Conservation (phyloP, 2,888 invertebrate genomes). For the Auanema sp. region DNA sequence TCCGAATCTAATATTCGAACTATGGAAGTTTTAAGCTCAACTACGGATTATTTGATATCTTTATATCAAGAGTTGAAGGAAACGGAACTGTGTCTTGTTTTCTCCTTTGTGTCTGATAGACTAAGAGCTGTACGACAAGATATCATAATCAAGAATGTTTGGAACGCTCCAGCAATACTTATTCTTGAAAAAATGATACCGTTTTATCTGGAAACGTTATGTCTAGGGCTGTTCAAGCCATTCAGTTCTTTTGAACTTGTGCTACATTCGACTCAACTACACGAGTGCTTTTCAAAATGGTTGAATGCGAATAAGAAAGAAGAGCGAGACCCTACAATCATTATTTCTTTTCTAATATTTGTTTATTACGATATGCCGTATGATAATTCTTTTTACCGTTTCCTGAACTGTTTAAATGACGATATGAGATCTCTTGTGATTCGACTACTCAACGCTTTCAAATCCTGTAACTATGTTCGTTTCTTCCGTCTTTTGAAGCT, state of each 20-base stretch:
- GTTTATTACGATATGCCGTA: too few species aligned
- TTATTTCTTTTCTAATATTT: too few species aligned
- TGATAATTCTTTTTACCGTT: too few species aligned
- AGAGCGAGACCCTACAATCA: background rate
- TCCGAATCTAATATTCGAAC: constrained; percentile 29
- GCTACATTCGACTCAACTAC: constrained; percentile 39
- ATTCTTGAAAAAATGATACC: constrained; percentile 44
- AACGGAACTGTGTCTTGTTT: constrained; percentile 24
- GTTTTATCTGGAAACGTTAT: constrained; percentile 37
- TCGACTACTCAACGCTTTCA: background rate
- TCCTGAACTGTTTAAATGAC: too few species aligned
- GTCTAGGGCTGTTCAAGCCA: constrained; percentile 17
- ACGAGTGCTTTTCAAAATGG: constrained; percentile 43
- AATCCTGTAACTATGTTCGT: constrained; percentile 22
- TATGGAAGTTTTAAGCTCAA: constrained; percentile 20
- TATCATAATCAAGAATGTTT: constrained; percentile 33
- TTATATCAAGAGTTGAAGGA: constrained; percentile 23
- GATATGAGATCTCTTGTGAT: background rate
- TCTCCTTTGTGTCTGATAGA: constrained; percentile 42
- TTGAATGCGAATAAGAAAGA: constrained; percentile 9
- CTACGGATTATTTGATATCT: constrained; percentile 35
- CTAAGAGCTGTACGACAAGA: constrained; percentile 45
- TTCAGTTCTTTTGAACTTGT: constrained; percentile 33
- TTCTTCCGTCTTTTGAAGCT: constrained; percentile 19
- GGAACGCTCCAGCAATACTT: constrained; percentile 14